phyloP scores from a whole-genome alignment of 2,888 invertebrate species.

The Hemicrepidius hirtus region DNA sequence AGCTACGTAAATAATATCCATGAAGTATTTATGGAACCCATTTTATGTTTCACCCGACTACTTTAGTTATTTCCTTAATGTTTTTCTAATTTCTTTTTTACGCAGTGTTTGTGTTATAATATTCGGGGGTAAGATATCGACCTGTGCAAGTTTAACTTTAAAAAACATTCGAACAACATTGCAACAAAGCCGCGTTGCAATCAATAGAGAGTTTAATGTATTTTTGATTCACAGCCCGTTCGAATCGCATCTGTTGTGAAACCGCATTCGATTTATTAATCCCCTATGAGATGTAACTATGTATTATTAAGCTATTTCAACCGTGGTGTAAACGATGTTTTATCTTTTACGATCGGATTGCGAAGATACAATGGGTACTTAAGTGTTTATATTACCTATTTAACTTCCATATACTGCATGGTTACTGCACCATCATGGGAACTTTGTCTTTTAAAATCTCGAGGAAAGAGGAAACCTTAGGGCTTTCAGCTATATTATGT shows the following conservation, averaged over 20 bases:
- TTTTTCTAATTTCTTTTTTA: no score
- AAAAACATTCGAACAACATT: neutral
- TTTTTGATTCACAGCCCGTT: slow-evolving; percentile 53
- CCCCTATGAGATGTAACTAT: slow-evolving; percentile 59
- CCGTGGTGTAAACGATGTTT: slow-evolving; percentile 61
- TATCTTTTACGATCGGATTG: slow-evolving; percentile 61
- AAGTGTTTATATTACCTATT: slow-evolving; percentile 58
- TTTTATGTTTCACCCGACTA: no score
- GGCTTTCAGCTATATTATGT: neutral
- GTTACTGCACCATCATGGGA: slow-evolving; percentile 4
- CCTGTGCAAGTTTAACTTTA: no score
- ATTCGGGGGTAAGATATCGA: no score
- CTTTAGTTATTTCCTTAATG: no score
- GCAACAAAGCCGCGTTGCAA: slow-evolving; percentile 22
- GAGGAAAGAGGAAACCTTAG: neutral
- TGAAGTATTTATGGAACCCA: no score
- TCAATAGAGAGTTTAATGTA: slow-evolving; percentile 51
- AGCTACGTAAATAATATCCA: no score
- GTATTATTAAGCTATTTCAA: slow-evolving; percentile 63
- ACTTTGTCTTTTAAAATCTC: slow-evolving; percentile 1
- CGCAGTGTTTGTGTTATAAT: no score
- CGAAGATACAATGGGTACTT: slow-evolving; percentile 54
- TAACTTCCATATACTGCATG: slow-evolving; percentile 26
- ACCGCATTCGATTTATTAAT: slow-evolving; percentile 59
- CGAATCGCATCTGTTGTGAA: slow-evolving; percentile 54